Evolutionary conservation across 1,140 invertebrate species (phyloP), one percentile per base, ranked within the genome.

Genomic region (Lucilia cuprina): DNA sequence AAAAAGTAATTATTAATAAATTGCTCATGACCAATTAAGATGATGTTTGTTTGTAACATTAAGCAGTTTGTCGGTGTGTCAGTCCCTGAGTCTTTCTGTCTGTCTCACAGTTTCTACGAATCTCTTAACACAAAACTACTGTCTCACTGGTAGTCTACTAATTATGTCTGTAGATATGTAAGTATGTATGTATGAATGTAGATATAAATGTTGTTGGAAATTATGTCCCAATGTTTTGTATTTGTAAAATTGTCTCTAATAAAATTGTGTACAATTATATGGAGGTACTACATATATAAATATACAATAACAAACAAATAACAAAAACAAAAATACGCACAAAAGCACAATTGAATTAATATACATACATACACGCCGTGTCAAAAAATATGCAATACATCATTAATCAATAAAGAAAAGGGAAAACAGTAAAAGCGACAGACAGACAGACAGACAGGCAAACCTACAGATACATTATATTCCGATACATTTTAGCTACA

Each of bases 1-100:
- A 80, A 80, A 80, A 80, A 80, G 77, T 80, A 80, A 80, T 80
- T 80, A 80, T 80, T 80, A 80, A 80, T 80, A 80, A 50, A 80
- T 80, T 80, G 77, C 41, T 80, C 77, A 80, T 80, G 77, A 80
- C 77, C 77, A 80, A 80, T 80, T 80, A 80, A 80, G 77, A 80
- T 80, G 77, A 80, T 80, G 77, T 80, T 80, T 80, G 34, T 77
- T 49, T 80, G 75, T 78, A 12, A 41, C 7, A 30, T 3, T 30
- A 30, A 30, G 25, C 25, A 30, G 75, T 47, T 35, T 17, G 75
- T 78, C 41, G 8, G 35, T 47, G 3, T 35, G 35, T 47, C 75
- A 5, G 19, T 78, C 75, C 34, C 75, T 47, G 74, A 17, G 17
- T n/a, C 14, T 65, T 17, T 65, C n/a, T n/a, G 60, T 30, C 25